Conservation (phyloP, 1,140 invertebrate genomes). For the Tetragnatha versicolor region DNA sequence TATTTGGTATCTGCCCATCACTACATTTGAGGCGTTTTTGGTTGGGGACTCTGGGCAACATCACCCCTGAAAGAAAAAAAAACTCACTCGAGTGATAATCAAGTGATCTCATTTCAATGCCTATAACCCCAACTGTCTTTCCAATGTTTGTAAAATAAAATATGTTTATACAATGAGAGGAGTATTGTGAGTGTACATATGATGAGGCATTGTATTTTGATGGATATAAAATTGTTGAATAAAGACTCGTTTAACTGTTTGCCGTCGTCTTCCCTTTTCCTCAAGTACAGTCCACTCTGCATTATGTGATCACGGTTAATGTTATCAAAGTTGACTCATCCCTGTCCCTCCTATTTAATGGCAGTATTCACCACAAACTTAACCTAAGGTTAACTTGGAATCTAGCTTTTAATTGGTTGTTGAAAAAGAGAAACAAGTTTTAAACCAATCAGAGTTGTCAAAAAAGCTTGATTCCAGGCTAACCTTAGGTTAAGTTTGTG, state of each 20-base stretch:
- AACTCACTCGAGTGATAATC: background rate
- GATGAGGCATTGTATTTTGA: conserved; percentile 50
- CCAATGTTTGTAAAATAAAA: conserved; percentile 40
- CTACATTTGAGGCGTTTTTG: background rate
- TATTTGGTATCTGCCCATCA: background rate
- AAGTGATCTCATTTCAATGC: background rate
- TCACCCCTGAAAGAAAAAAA: background rate
- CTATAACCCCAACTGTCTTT: conserved; percentile 44
- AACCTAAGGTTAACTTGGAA: no score
- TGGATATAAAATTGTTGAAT: conserved; percentile 22
- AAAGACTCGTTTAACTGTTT: conserved; percentile 2
- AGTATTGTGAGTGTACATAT: conserved; percentile 39
- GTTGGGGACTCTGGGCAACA: background rate
- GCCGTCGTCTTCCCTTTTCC: no score
- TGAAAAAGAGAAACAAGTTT: no score
- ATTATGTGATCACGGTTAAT: no score
- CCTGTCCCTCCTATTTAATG: no score
- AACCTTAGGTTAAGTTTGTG: no score
- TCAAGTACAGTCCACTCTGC: no score
- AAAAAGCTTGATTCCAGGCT: no score
- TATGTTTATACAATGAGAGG: conserved; percentile 22
- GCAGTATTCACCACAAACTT: no score
- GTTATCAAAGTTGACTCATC: no score
- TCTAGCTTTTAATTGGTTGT: no score
- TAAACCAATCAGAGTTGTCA: no score